Conservation (phyloP, 2,113 vertebrate genomes). For the Apodemus speciosus region DNA sequence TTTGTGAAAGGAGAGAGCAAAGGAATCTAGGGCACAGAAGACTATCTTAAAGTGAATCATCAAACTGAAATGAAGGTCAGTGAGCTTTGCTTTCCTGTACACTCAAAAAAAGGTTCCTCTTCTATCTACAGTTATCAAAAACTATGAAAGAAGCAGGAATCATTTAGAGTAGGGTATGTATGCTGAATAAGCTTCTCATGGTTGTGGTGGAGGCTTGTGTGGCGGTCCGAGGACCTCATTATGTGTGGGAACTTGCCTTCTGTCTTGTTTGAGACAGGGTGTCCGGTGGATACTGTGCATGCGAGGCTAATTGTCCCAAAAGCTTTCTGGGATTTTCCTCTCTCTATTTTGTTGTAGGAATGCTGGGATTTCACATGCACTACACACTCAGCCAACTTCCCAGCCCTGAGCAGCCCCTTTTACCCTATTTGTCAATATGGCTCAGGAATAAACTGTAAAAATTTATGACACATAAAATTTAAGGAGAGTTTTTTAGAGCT, state of each 20-base stretch:
- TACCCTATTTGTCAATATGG: not conserved
- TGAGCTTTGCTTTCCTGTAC: not conserved
- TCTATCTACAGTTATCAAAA: not conserved
- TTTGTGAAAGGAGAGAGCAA: not conserved
- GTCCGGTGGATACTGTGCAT: not conserved
- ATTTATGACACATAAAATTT: constrained; percentile 17
- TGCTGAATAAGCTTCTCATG: not conserved
- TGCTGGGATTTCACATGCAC: not conserved
- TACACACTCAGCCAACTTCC: too few species aligned
- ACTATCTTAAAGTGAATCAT: not conserved
- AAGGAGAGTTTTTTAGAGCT: not conserved
- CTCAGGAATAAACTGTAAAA: not conserved
- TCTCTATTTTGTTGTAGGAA: not conserved
- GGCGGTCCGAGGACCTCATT: not conserved
- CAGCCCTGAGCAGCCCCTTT: not conserved
- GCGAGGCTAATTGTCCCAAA: not conserved
- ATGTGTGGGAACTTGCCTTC: not conserved
- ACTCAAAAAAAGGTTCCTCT: not conserved
- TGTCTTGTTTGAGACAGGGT: not conserved
- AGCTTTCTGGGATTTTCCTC: not conserved
- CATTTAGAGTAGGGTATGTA: not conserved
- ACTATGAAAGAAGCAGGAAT: not conserved
- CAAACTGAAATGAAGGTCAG: not conserved
- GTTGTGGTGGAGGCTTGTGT: not conserved
- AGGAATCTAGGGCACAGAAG: not conserved